Base-by-base conservation (phyloP, 2,113 vertebrate genomes). In the Centropristis striata region DNA sequence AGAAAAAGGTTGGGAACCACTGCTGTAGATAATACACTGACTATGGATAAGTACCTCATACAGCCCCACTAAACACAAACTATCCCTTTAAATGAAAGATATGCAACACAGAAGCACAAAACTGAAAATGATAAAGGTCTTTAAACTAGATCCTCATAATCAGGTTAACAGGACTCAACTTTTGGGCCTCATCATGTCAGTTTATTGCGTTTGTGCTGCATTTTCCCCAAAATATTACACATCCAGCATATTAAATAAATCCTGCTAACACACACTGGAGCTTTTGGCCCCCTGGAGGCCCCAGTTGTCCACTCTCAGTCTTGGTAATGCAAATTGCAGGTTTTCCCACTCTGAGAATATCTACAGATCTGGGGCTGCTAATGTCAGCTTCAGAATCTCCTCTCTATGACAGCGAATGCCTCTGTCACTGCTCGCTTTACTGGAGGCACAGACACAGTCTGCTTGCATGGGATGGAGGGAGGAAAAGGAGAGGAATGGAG, bases 401-500 rank as follows among this genome's bases (percentile, higher is more conserved):
- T 54, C 42, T 51, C 46, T 49, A 28, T 50, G 39, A 81, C 39
- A 54, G 59, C 14, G 21, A 75, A 86, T 71, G 76, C 47, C 25
- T 77, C 67, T 61, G 4, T 67, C 32, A 81, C 70, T 72, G 83
- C 74, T 80, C 73, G 46, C 61, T 61, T 74, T 28, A 51, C 51
- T 54, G 51, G 54, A 81, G 68, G 58, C 70, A 66, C 71, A 67
- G 15, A 70, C 39, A 32, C 46, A 71, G 80, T 77, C 80, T 85
- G 87, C 76, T 89, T 92, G 92, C 92, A 93, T 92, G 92, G 64
- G 65, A 85, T 32, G 20, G 51, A 42, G 14, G 60, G 49, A 27
- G 8, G 53, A 51, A 15, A 23, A 54, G 25, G n/a, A 76, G 59
- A 68, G 44, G 44, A 15, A 55, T 28, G 60, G 55, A 32, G 47